phyloP scores from a whole-genome alignment of 1,140 invertebrate genomes.

The Probaryconus sp. region DNA sequence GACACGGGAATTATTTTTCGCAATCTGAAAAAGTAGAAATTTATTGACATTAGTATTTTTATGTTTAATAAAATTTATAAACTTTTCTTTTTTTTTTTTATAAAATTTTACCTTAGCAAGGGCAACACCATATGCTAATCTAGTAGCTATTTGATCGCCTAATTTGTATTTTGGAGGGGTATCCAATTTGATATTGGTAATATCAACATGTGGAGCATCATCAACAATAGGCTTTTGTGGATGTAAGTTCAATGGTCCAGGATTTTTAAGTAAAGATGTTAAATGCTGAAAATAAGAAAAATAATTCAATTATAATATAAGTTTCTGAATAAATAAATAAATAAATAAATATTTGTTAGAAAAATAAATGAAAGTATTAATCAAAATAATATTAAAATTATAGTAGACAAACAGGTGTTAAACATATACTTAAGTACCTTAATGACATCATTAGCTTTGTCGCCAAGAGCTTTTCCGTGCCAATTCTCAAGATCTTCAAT shows the following conservation, averaged over 20 bases:
- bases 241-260: slow-evolving; percentile 78
- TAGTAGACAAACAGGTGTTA: not conserved
- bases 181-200: slow-evolving; percentile 88
- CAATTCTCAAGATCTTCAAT: slow-evolving; percentile 97
- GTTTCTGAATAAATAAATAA: slow-evolving; percentile 8
- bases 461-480: slow-evolving; percentile 97
- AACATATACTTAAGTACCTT: slow-evolving; percentile 78
- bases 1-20: slow-evolving; percentile 89
- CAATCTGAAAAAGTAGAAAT: slow-evolving; percentile 78
- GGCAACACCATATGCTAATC: slow-evolving; percentile 95
- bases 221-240: slow-evolving; percentile 84
- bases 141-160: slow-evolving; percentile 91
- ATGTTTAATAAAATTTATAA: not conserved
- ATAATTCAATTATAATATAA: slow-evolving; percentile 3
- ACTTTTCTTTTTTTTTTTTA: not conserved
- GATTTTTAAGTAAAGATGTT: slow-evolving; percentile 82
- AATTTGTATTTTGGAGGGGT: slow-evolving; percentile 91
- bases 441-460: slow-evolving; percentile 86
- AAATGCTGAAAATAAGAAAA: slow-evolving; percentile 80
- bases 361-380: not conserved
- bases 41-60: not conserved
- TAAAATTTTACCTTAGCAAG: slow-evolving; percentile 83
- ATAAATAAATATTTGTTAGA: slow-evolving; percentile 7
- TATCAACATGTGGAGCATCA: slow-evolving; percentile 85
- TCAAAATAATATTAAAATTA: not conserved